phyloP scores from a whole-genome alignment of 2,113 vertebrate species.

The Ictalurus punctatus region DNA sequence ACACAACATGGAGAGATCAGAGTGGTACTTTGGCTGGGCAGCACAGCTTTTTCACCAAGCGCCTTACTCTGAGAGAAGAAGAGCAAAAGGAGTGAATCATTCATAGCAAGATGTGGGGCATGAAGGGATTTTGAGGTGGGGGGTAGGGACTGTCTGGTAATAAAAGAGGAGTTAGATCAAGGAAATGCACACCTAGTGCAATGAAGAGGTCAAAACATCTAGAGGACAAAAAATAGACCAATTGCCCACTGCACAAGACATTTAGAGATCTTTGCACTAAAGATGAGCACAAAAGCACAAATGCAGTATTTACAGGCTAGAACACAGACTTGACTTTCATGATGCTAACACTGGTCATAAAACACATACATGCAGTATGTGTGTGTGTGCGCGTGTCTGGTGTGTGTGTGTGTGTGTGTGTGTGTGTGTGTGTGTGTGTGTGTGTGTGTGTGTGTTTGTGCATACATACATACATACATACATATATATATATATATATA shows the following conservation, averaged over 20 bases:
- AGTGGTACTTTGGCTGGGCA: constrained; percentile 68
- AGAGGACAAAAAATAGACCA: constrained; percentile 35
- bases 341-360: constrained; percentile 56
- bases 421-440: too few relatives aligned
- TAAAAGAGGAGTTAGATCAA: constrained; percentile 44
- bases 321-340: constrained; percentile 24
- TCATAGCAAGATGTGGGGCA: constrained; percentile 62
- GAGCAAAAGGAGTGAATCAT: constrained; percentile 73
- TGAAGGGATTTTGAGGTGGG: constrained; percentile 47
- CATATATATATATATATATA: too few relatives aligned
- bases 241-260: constrained; percentile 61
- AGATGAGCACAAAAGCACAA: constrained; percentile 46
- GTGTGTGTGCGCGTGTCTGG: too few relatives aligned
- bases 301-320: constrained; percentile 53
- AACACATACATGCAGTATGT: too few relatives aligned
- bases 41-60: constrained; percentile 62
- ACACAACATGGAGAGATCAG: constrained; percentile 79
- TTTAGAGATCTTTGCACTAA: constrained; percentile 57
- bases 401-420: too few relatives aligned
- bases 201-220: constrained; percentile 48
- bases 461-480: too few relatives aligned
- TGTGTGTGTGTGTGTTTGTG: too few relatives aligned
- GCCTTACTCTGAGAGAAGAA: constrained; percentile 63
- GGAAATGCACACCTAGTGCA: constrained; percentile 47
- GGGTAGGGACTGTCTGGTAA: constrained; percentile 65